Base-by-base conservation (phyloP, 2,113 vertebrate species). In the Ondatra zibethicus region DNA sequence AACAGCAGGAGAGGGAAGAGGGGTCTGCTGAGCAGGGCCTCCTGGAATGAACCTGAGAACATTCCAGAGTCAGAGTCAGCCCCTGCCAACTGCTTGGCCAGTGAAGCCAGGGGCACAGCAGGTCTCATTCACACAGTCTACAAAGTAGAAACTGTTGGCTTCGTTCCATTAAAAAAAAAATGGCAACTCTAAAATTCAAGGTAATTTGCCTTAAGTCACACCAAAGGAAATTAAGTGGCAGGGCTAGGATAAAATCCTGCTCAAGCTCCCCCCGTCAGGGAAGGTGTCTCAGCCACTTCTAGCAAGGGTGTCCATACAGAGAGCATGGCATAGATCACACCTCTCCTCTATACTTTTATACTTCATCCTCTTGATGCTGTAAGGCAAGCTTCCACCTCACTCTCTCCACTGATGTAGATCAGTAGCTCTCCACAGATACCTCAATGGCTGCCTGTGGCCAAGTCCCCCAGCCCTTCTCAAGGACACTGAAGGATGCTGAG, bases 1-100 rank as follows among this genome's bases (percentile, higher is more conserved):
- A 91, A 89, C 55, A 61, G 66, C 55, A 33, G 84, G 31, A 42
- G 47, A 85, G 70, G 96, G 81, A 88, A 21, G n/a, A n/a, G 23
- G 86, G 85, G 72, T 65, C 73, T 58, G 47, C 76, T 82, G 73
- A 95, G 81, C 0, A 21, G 36, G 45, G 25, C 63, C 87, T 78
- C 86, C 1, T 90, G 88, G 72, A 91, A 81, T 77, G 86, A 89
- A 76, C 66, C 77, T 86, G 39, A 75, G 58, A 78, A 96, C 29
- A 6, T 72, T 55, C 31, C 72, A 94, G 80, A 88, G 63, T 73
- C 33, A 55, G 36, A 85, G 68, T 76, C 1, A 14, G 61, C 45
- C 95, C 76, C 81, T 93, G 77, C 61, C 91, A 93, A 92, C 81
- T 50, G 63, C 78, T 89, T 17, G 17, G 39, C 65, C 25, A 33